Base-by-base conservation (phyloP, 30 jellyfish, hydroid and myxozoan genomes). In the Rhopilema esculentum region DNA sequence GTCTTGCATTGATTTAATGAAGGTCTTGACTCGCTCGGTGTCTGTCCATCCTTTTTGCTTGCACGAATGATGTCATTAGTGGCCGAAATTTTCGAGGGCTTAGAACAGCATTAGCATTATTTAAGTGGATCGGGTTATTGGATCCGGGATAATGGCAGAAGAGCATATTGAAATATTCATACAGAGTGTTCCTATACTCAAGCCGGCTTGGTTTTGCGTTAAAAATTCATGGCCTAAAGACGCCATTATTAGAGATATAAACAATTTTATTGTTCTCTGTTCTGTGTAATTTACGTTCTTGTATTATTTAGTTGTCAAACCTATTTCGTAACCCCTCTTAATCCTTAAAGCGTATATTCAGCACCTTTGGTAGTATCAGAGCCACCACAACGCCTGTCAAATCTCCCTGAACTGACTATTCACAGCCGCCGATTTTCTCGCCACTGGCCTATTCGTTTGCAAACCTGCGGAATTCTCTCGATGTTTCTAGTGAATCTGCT, bases 181-280 rank as follows among this genome's bases (percentile, higher is more conserved):
- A 28, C 30, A 2, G 61, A 23, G 79, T 48, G 75, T 57, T 29
- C 76, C 28, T 49, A 20, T 29, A 57, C 48, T 61, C 85, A 28
- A 69, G 77, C 79, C 85, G 82, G 20, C 69, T 32, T 20, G 65
- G 82, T 21, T 66, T 80, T 80, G 57, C 69, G 20, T 83, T 68
- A 83, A 69, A 83, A 50, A 70, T 83, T 83, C 74, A 83, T 83
- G 85, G 24, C 30, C 23, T 17, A 49, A 71, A 20, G 91, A 69
- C 85, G 79, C 91, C 79, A 20, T 51, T 50, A 22, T 33, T 25
- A 64, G 33, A 51, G 74, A 63, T 63, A 27, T 62, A 49, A 31
- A n/a, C 40, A 62, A 48, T 29, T 1, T 78, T 67, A 1, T 78
- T 61, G 70, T 9, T 20, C 17, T 27, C 23, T 17, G 4, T 23